A percentile compares a stretch with the other conserved stretches of the same genome.
phyloP scores from a whole-genome alignment of 2,113 vertebrate species.

The Bolborhynchus lineola region DNA sequence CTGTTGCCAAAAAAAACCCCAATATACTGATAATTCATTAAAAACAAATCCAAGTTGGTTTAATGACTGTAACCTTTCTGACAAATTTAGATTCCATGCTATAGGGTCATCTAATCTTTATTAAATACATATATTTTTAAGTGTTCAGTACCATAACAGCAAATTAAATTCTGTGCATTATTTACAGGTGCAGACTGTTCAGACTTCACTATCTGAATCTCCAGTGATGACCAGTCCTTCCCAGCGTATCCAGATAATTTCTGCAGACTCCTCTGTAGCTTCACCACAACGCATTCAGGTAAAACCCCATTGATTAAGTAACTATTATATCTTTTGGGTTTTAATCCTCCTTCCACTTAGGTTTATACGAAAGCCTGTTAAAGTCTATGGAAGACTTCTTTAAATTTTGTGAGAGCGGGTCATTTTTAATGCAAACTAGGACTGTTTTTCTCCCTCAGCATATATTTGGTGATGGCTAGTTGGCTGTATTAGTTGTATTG shows the following conservation, averaged over 20 bases:
- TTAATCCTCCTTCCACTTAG: background rate
- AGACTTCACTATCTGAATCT: slow-evolving; percentile 80
- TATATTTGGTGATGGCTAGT: background rate
- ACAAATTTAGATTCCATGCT: background rate
- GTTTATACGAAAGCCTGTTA: background rate
- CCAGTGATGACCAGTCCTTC: slow-evolving; percentile 93
- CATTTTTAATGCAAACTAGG: background rate
- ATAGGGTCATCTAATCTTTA: background rate
- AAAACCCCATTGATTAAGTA: background rate
- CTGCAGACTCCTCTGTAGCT: slow-evolving; percentile 84
- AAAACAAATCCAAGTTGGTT: background rate
- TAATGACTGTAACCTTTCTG: background rate
- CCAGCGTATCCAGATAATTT: slow-evolving; percentile 92
- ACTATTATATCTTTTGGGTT: background rate
- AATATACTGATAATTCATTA: background rate
- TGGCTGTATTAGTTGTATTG: background rate
- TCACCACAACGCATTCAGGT: slow-evolving; percentile 94
- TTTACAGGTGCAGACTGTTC: slow-evolving; percentile 74
- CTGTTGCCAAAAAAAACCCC: background rate
- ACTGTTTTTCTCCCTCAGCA: background rate
- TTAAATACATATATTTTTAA: background rate
- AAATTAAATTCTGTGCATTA: background rate
- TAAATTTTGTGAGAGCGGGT: background rate
- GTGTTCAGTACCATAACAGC: background rate
- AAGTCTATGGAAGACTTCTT: background rate